Evolutionary conservation across 2,888 invertebrate genomes (phyloP).

Genomic region (Trilocha varians): DNA sequence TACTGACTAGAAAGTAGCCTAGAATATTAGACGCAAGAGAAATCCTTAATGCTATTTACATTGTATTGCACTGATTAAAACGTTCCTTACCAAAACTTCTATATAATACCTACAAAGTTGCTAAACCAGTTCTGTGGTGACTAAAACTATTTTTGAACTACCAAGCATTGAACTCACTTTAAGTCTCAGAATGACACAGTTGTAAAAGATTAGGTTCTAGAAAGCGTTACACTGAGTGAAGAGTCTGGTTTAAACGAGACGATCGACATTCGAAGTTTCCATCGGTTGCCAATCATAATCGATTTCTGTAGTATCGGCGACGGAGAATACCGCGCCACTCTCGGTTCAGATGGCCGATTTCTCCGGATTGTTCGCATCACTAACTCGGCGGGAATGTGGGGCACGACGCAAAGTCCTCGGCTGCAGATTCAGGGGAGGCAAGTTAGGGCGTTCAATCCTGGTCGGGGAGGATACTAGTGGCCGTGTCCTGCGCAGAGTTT

Average conservation of each 20-base stretch:
- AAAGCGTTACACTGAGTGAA: background rate
- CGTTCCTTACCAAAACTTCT: too few species aligned
- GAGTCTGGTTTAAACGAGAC: constrained; percentile 40
- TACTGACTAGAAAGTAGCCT: constrained; percentile 15
- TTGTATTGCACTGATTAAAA: too few species aligned
- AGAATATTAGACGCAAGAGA: constrained; percentile 7
- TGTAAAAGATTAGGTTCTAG: too few species aligned
- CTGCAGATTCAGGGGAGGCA: constrained; percentile 83
- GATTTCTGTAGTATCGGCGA: constrained; percentile 63
- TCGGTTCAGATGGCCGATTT: constrained; percentile 70
- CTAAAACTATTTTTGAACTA: too few species aligned
- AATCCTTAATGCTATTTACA: constrained; percentile 22
- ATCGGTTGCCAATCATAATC: constrained; percentile 58
- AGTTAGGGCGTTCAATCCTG: constrained; percentile 85
- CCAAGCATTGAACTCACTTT: too few species aligned
- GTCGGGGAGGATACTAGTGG: constrained; percentile 86
- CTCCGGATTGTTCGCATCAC: constrained; percentile 61
- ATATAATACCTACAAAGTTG: too few species aligned
- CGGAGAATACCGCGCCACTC: constrained; percentile 67
- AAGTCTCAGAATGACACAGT: constrained; percentile 10
- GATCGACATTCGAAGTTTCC: constrained; percentile 50
- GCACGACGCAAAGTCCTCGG: constrained; percentile 66
- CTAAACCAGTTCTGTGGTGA: too few species aligned
- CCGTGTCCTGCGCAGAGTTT: constrained; percentile 66
- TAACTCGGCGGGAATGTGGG: constrained; percentile 63